These are phyloP conservation scores for Peucedramus taeniatus DNA, from an alignment of 2,113 vertebrate species.

Conservation along the genomic window DNA sequence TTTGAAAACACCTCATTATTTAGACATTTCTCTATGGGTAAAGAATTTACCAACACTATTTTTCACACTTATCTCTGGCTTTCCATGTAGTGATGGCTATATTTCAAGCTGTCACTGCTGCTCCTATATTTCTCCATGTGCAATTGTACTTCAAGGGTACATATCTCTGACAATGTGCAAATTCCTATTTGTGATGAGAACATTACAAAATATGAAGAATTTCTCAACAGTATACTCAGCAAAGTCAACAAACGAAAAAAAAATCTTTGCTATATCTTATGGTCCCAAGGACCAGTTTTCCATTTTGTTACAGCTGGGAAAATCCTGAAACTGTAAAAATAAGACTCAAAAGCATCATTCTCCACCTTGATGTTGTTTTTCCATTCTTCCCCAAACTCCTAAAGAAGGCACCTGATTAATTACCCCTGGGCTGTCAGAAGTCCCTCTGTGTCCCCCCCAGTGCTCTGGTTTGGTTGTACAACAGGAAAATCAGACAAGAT, in stretches of 20 bases:
- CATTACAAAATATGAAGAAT: not conserved
- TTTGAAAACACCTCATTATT: not conserved
- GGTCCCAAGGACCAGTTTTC: not conserved
- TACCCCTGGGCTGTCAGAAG: not conserved
- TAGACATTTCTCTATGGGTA: not conserved
- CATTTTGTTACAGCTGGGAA: not conserved
- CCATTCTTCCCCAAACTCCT: not conserved
- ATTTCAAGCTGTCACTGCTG: not conserved
- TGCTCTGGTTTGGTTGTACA: not conserved
- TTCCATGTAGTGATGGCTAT: not conserved
- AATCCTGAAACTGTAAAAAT: not conserved
- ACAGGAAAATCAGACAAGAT: not conserved
- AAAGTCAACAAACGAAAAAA: not conserved
- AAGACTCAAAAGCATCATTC: not conserved
- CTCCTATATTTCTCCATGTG: not conserved
- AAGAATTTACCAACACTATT: not conserved
- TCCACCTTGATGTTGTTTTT: not conserved
- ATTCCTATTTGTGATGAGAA: not conserved
- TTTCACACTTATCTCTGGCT: not conserved
- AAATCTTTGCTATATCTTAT: not conserved
- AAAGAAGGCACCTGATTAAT: not conserved
- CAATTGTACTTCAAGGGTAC: not conserved
- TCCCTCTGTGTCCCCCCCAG: not conserved
- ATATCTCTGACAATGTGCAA: not conserved
- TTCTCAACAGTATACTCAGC: not conserved